phyloP scores from a whole-genome alignment of 1,140 invertebrate species.

The Araneus ventricosus region DNA sequence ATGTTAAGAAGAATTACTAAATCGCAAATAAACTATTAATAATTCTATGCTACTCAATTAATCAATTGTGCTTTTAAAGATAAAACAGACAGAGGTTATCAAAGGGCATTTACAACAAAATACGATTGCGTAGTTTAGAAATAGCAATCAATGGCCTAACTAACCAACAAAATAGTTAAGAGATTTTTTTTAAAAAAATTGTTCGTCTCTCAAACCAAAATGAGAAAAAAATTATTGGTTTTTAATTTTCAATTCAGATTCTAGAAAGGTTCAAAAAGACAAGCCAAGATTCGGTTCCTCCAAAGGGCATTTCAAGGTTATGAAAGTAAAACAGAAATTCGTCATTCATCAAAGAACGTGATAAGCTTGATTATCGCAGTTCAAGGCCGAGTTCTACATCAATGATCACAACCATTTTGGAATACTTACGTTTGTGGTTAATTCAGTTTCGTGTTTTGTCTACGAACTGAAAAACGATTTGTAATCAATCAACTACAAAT shows the following conservation, averaged over 20 bases:
- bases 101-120: too few relatives aligned
- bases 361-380: background rate
- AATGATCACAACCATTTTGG: background rate
- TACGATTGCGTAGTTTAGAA: too few relatives aligned
- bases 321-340: background rate
- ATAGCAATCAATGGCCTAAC: too few relatives aligned
- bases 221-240: too few relatives aligned
- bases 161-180: too few relatives aligned
- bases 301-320: constrained; percentile 15
- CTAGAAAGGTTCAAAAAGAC: background rate
- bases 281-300: background rate
- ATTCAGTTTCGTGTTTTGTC: background rate
- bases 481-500: background rate
- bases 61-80: too few relatives aligned
- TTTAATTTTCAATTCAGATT: background rate
- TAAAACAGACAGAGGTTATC: too few relatives aligned
- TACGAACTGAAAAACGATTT: background rate
- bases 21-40: too few relatives aligned
- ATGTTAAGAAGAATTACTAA: too few relatives aligned
- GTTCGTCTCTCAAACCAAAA: too few relatives aligned
- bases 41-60: too few relatives aligned
- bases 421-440: background rate
- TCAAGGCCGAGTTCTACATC: background rate
- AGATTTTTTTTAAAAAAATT: too few relatives aligned
- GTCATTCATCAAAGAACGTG: constrained; percentile 7